phyloP scores from a whole-genome alignment of 2,888 invertebrate species.

The Euproctis similis region DNA sequence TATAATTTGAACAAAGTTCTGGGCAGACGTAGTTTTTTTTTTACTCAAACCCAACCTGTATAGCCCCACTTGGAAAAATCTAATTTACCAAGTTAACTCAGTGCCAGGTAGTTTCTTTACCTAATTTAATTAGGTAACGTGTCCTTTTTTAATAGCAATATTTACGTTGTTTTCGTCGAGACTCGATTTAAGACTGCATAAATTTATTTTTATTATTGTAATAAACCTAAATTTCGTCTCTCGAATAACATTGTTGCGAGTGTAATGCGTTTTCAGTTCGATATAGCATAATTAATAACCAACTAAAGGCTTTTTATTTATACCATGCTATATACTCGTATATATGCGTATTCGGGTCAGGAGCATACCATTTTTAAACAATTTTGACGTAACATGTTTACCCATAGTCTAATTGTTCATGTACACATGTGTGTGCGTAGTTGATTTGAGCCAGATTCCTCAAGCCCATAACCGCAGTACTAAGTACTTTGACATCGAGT shows the following conservation, averaged over 20 bases:
- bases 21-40: too few relatives aligned
- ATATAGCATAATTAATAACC: conserved; percentile 32
- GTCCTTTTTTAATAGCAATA: too few relatives aligned
- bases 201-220: conserved; percentile 25
- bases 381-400: conserved; percentile 26
- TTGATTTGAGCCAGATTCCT: conserved; percentile 22
- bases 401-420: conserved; percentile 26
- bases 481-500: conserved; percentile 62
- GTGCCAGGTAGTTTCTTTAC: too few relatives aligned
- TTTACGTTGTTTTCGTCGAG: conserved; percentile 30
- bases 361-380: conserved; percentile 24
- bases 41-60: too few relatives aligned
- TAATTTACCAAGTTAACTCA: too few relatives aligned
- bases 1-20: too few relatives aligned
- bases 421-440: conserved; percentile 10
- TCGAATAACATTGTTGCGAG: conserved; percentile 34
- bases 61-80: too few relatives aligned
- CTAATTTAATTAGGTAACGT: too few relatives aligned
- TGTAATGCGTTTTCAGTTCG: conserved; percentile 37
- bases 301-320: too few relatives aligned
- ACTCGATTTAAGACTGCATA: conserved; percentile 4
- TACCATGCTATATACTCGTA: conserved; percentile 31
- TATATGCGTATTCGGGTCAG: conserved; percentile 36
- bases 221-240: conserved; percentile 41
- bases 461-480: conserved; percentile 26